Evolutionary conservation across 2,888 invertebrate species (phyloP), one percentile per base, ranked within the genome.

Genomic region (Laothoe populi): DNA sequence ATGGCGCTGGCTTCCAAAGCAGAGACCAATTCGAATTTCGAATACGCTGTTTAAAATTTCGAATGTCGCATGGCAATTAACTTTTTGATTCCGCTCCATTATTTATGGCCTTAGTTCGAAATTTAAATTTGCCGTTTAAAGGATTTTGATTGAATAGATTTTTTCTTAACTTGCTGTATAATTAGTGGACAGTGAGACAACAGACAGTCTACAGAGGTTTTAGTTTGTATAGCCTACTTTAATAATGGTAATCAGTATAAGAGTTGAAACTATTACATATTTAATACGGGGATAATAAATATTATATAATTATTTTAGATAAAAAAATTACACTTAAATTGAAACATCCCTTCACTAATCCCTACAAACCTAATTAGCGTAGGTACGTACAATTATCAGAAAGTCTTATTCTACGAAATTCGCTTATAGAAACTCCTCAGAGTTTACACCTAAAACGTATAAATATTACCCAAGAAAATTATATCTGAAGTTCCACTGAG

Each of bases 401-500:
- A 73, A 23, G 60, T 24, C 40, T 38, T 62, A 58, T 58, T 58
- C 62, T 35, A 40, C 46, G 48, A 62, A 59, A 58, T 58, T 58
- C 48, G 21, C 24, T 40, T 35, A 45, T 40, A 45, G 44, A 60
- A 60, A 61, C 49, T 57, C 35, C 44, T 19, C 70, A 70, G 74
- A 79, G 75, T 83, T 84, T 79, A 82, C 87, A 85, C 87, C 84
- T 83, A 83, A 88, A 86, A 83, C 86, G 83, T 82, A 87, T 87
- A 88, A 88, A 88, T 88, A 90, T 84, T 82, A 83, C 85, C 73
- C 79, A 86, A 85, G 84, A 84, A 88, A 90, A 92, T 90, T 89
- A 90, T 90, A 90, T 88, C 88, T 86, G 82, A 91, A 91, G 81
- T 90, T 90, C 80, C 77, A 79, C 86, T 84, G 85, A 88, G 90